Evolutionary conservation across 2,113 vertebrate genomes (phyloP), one percentile per base, ranked within the genome.

Genomic region (Megaceryle maxima): DNA sequence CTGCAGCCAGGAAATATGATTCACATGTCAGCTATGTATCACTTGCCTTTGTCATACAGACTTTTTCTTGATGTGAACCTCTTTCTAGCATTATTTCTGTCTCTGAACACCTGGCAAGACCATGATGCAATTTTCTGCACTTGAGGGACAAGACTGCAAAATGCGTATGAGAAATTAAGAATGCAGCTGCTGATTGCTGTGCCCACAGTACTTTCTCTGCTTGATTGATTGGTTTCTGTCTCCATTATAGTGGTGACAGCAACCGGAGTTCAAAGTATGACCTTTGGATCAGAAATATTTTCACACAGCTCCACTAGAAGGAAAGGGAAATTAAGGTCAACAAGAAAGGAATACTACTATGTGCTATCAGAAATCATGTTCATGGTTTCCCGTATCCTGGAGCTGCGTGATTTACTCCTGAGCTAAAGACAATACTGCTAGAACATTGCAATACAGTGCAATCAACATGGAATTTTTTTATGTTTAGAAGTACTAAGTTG

Each of bases 171-270:
- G 81, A 73, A 53, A 94, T 48, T 57, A 76, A 51, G 43, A 67
- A 16, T 13, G 28, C 3, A 4, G 48, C 74, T 82, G 29, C 51
- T 72, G 60, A 24, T 39, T 63, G 55, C 62, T 60, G n/a, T 68
- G 63, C 24, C 55, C 68, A 37, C 39, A 39, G 19, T 92, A 93
- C 95, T 96, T 96, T 87, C 95, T 95, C 95, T 83, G 67, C 78
- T 96, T 94, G 59, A 44, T n/a, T 67, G 41, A 21, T 83, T 67
- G 48, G 19, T 85, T 92, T 83, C 88, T 93, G 74, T 82, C 89
- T 92, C 83, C 81, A 33, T 94, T 56, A n/a, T 2, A 48, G 80
- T 66, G 88, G 92, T 13, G 22, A 95, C 90, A 96, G 79, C 63
- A 96, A 39, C 17, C 8, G 33, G 60, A 95, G 82, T 90, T 96